phyloP scores from a whole-genome alignment of 2,888 invertebrate genomes.

The Halocaridina rubra region DNA sequence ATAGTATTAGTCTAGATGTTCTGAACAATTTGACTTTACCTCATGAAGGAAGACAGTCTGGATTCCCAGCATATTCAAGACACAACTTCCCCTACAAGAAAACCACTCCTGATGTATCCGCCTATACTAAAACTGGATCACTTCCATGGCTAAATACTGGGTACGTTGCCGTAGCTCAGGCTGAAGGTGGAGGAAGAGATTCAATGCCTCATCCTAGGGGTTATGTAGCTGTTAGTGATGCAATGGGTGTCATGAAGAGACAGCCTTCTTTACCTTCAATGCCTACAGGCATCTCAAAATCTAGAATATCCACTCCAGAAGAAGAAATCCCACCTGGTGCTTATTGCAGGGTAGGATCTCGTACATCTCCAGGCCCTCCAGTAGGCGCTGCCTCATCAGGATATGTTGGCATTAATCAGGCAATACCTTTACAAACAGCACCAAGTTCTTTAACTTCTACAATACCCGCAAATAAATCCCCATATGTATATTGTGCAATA shows the following conservation, averaged over 20 bases:
- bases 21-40: constrained; percentile 26
- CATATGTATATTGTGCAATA: constrained; percentile 54
- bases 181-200: constrained; percentile 16
- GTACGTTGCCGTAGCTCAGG: constrained; percentile 50
- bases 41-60: constrained; percentile 13
- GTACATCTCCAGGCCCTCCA: constrained; percentile 34
- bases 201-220: constrained; percentile 4
- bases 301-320: constrained; percentile 31
- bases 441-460: constrained; percentile 20
- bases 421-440: not conserved
- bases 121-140: constrained; percentile 36
- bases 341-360: constrained; percentile 47
- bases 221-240: constrained; percentile 49
- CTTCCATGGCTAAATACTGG: constrained; percentile 45
- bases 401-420: constrained; percentile 41
- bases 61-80: constrained; percentile 35
- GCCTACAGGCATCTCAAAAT: constrained; percentile 6
- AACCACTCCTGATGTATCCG: constrained; percentile 11
- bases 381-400: constrained; percentile 11
- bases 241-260: constrained; percentile 30
- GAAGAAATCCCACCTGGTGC: constrained; percentile 49
- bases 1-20: constrained; percentile 13
- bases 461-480: constrained; percentile 23
- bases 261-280: constrained; percentile 48
- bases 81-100: constrained; percentile 35